These are phyloP conservation scores for Erebia aethiops DNA, from an alignment of 2,888 invertebrate species.

Conservation along the genomic window DNA sequence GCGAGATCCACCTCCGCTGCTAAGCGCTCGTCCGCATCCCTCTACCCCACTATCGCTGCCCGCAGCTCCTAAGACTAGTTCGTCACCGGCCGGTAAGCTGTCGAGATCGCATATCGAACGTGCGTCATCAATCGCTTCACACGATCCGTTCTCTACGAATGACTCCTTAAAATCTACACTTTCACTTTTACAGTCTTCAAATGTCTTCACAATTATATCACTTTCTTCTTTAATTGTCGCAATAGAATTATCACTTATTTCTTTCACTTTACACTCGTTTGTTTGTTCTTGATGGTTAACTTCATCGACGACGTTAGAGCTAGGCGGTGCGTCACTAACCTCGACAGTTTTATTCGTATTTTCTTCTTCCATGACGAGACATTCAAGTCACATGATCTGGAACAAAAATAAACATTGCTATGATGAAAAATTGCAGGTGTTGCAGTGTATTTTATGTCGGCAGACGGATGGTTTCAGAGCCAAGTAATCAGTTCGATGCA, in stretches of 20 bases:
- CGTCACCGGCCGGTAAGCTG: constrained; percentile 73
- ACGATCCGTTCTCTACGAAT: constrained; percentile 59
- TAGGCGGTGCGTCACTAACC: constrained; percentile 48
- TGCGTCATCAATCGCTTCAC: constrained; percentile 71
- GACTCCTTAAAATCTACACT: constrained; percentile 53
- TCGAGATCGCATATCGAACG: constrained; percentile 71
- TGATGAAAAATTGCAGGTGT: constrained; percentile 37
- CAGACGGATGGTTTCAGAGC: constrained; percentile 40
- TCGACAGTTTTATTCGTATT: constrained; percentile 52
- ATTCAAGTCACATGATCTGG: constrained; percentile 75
- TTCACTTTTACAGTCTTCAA: constrained; percentile 50
- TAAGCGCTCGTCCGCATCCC: constrained; percentile 87
- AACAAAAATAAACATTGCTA: constrained; percentile 55
- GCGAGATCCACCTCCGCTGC: constrained; percentile 86
- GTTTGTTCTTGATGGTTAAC: constrained; percentile 47
- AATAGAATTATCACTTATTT: constrained; percentile 46
- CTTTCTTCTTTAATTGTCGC: constrained; percentile 57
- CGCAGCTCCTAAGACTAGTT: constrained; percentile 77
- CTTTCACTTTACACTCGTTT: constrained; percentile 47
- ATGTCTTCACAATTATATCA: constrained; percentile 53
- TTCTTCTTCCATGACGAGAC: constrained; percentile 68
- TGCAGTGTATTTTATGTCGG: constrained; percentile 28
- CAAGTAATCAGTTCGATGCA: constrained; percentile 59
- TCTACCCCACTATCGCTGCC: constrained; percentile 93
- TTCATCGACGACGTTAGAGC: constrained; percentile 50